phyloP scores from a whole-genome alignment of 2,888 invertebrate genomes.

The Tenthredo distinguenda region DNA sequence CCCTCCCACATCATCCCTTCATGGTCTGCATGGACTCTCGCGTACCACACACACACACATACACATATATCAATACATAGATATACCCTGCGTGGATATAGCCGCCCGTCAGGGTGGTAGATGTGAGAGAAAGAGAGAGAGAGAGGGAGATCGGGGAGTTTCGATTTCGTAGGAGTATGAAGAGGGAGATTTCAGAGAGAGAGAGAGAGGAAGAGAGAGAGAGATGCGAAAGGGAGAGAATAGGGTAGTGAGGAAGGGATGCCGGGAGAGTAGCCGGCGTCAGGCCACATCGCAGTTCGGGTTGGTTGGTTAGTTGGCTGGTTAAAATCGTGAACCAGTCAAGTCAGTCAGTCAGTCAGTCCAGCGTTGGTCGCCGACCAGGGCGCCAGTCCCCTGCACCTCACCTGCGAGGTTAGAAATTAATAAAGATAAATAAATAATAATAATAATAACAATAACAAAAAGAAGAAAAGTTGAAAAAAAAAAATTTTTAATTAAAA shows the following conservation, averaged over 20 bases:
- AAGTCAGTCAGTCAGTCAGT: slow-evolving; percentile 67
- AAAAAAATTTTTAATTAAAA: not conserved
- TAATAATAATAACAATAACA: not conserved
- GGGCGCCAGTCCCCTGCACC: slow-evolving; percentile 60
- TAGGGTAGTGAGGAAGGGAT: slow-evolving; percentile 23
- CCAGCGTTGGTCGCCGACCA: slow-evolving; percentile 75
- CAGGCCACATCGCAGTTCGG: slow-evolving; percentile 66
- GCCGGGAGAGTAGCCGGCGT: slow-evolving; percentile 58
- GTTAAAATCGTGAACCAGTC: slow-evolving; percentile 23
- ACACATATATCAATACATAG: not conserved
- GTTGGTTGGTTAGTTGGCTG: slow-evolving; percentile 52
- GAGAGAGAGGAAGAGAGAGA: not conserved
- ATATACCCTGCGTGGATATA: not conserved
- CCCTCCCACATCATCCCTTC: slow-evolving; percentile 12
- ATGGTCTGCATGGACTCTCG: not conserved
- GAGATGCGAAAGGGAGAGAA: not conserved
- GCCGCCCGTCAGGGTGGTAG: slow-evolving; percentile 10
- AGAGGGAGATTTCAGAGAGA: slow-evolving; percentile 21
- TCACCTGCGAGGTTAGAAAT: not conserved
- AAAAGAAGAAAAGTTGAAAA: not conserved
- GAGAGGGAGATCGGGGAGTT: slow-evolving; percentile 16
- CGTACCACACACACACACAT: not conserved
- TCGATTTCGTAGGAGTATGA: slow-evolving; percentile 9
- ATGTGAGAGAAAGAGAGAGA: not conserved
- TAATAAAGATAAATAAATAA: not conserved